Conservation (phyloP, 35 echinoderm and acorn worm genomes). For the Diadema setosum region DNA sequence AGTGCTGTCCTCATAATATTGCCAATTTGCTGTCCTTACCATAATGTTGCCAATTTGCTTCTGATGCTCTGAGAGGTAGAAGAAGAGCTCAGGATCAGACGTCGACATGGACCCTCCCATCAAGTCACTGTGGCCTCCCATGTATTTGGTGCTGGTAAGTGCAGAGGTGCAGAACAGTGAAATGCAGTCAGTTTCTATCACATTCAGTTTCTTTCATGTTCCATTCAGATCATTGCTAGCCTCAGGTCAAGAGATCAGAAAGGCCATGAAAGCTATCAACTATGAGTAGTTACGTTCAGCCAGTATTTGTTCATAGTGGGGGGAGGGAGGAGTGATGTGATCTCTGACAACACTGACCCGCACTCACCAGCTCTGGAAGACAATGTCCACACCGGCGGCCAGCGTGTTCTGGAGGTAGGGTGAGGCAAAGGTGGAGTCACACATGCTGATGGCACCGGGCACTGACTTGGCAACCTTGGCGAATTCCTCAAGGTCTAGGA, state of each 20-base stretch:
- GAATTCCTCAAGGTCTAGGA: constrained; percentile 82
- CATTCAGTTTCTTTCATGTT: too few species aligned
- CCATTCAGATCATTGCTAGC: too few species aligned
- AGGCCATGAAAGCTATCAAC: too few species aligned
- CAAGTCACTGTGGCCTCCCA: constrained; percentile 89
- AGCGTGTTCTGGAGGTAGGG: constrained; percentile 67
- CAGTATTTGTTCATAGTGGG: too few species aligned
- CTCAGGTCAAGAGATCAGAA: too few species aligned
- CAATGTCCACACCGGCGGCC: constrained; percentile 70
- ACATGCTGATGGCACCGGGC: constrained; percentile 50
- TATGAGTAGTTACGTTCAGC: too few species aligned
- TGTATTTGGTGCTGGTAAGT: constrained; percentile 90
- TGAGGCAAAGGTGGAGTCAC: constrained; percentile 82
- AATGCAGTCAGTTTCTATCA: too few species aligned
- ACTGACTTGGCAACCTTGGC: constrained; percentile 48
- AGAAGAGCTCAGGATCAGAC: constrained; percentile 43
- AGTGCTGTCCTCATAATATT: too few species aligned
- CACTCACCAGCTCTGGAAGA: constrained; percentile 85
- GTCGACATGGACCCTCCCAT: constrained; percentile 74
- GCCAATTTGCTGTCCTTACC: constrained; percentile 55
- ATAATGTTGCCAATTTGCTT: constrained; percentile 67
- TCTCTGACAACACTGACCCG: too few species aligned
- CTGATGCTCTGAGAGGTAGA: constrained; percentile 51
- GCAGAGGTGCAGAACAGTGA: too few species aligned
- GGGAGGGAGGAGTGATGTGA: too few species aligned